Conservation (phyloP, 2,797 vertebrate genomes). For the Varecia variegata region DNA sequence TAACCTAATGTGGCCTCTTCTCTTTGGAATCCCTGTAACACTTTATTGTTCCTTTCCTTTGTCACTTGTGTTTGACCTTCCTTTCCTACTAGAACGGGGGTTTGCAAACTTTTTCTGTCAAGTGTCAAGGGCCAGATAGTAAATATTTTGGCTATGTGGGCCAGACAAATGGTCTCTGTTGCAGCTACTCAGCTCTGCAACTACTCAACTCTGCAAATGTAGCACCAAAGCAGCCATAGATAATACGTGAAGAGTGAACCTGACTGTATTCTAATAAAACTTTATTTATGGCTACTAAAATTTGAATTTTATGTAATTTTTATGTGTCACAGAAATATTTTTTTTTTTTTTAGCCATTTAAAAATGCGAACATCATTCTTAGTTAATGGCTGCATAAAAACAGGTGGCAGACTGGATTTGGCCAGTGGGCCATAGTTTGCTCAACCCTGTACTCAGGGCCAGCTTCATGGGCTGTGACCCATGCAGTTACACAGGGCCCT, state of each 20-base stretch:
- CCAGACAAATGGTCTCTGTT: slow-evolving; percentile 14
- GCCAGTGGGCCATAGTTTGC: background rate
- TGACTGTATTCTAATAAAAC: slow-evolving; percentile 20
- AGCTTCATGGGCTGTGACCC: background rate
- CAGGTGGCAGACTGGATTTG: background rate
- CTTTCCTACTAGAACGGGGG: background rate
- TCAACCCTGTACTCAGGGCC: background rate
- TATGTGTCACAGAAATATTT: background rate
- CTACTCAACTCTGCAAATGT: background rate
- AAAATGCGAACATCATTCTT: slow-evolving; percentile 11
- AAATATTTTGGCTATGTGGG: slow-evolving; percentile 30
- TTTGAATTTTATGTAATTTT: slow-evolving; percentile 7
- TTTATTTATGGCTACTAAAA: slow-evolving; percentile 29
- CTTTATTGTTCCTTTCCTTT: slow-evolving; percentile 16
- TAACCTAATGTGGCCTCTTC: background rate
- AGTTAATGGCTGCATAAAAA: background rate
- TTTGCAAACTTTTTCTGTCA: slow-evolving; percentile 23
- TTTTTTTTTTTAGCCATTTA: background rate
- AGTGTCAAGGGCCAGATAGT: slow-evolving; percentile 14
- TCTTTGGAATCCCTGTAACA: background rate
- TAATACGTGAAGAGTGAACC: background rate
- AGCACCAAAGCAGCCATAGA: background rate
- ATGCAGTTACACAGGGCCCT: background rate
- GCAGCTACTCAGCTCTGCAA: background rate
- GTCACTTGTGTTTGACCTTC: background rate